Evolutionary conservation across 64 coral and sea anemone species (phyloP).

Genomic region (Montipora capricornis): DNA sequence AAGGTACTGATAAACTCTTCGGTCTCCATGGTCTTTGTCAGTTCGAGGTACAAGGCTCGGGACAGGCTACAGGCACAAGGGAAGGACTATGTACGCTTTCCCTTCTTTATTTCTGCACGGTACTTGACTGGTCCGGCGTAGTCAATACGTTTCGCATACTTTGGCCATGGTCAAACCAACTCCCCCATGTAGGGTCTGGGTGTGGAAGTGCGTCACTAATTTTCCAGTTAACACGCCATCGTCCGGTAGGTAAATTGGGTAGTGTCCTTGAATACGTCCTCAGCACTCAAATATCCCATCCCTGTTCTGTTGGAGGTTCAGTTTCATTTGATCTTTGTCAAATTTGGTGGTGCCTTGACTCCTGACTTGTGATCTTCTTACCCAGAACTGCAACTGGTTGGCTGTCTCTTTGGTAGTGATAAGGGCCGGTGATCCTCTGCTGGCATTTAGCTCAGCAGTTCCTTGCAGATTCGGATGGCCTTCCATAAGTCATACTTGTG

Average conservation of each 20-base stretch:
- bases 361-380: conserved; percentile 21
- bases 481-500: conserved; percentile 39
- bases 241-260: conserved; percentile 50
- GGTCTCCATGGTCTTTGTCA: no score
- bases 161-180: conserved; percentile 73
- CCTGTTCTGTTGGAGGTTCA: conserved; percentile 51
- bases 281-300: conserved; percentile 59
- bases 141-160: conserved; percentile 60
- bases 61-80: no score
- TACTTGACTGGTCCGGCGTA: no score
- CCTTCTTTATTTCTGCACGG: no score
- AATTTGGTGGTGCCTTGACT: conserved; percentile 36
- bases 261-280: conserved; percentile 55
- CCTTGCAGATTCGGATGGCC: conserved; percentile 34
- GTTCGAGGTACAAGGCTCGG: no score
- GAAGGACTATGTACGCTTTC: no score
- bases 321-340: conserved; percentile 38
- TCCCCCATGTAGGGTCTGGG: conserved; percentile 66
- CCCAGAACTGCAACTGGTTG: conserved; percentile 50
- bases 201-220: conserved; percentile 54
- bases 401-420: conserved; percentile 39
- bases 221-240: conserved; percentile 44
- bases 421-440: conserved; percentile 18
- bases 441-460: conserved; percentile 16
- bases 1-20: no score